Base-by-base conservation (phyloP, 2,888 invertebrate genomes). In the Zhuqinia jingwanae region DNA sequence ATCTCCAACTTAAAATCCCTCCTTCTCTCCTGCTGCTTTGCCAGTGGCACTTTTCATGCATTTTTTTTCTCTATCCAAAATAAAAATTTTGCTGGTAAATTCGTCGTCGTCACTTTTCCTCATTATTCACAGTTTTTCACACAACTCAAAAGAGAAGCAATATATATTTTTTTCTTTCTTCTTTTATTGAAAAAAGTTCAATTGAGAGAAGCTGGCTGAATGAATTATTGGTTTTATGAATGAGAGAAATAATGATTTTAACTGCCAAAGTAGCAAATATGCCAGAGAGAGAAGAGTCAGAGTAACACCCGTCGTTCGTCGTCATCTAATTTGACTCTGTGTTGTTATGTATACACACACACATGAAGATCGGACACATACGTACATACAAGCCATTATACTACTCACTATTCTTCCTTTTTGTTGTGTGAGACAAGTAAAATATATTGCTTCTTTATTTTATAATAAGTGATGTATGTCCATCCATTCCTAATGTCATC, bases 381-480 rank as follows among this genome's bases (percentile, higher is more conserved):
- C 36, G 36, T 36, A 36, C 36, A 36, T 36, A n/a, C n/a, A 36
- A 36, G 36, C 36, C 36, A 36, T 76, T 80, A 65, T 73, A 78
- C 42, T 53, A 13, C 53, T 63, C 56, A 50, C 36, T 42, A 22
- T 56, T 47, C 56, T 56, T 78, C 25, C 63, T 53, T 25, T 56
- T 56, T 78, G 45, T 63, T 27, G 22, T 56, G 42, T 68, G 42
- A 80, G 80, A 80, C 85, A 85, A 80, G 47, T 85, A 85, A 73
- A 76, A 85, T 85, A 85, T 85, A 85, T 85, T 80, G 85, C 85
- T 85, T 85, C 79, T 85, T 85, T 85, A 85, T 85, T 85, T 85
- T 85, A 78, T 80, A 76, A 85, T 75, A 85, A 80, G 73, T 85
- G 85, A 85, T 85, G 80, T 50, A 79, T 85, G 85, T 85, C 85